phyloP scores from a whole-genome alignment of 2,888 invertebrate species.

The Cataglyphis rosenhaueri region DNA sequence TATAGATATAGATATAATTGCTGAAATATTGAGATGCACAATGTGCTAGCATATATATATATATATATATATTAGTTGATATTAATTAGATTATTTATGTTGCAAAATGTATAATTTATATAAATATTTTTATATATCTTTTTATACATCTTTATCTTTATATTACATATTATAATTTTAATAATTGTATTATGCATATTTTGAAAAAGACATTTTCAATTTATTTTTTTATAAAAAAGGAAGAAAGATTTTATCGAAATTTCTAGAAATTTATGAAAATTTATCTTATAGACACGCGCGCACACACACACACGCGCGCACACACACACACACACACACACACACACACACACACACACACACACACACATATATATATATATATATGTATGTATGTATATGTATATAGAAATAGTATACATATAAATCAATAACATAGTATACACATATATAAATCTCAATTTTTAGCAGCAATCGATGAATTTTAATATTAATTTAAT shows the following conservation, averaged over 20 bases:
- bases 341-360: no score
- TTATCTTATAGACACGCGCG: not conserved
- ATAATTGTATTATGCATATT: constrained; percentile 1
- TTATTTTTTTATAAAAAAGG: not conserved
- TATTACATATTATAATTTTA: constrained; percentile 12
- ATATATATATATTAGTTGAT: not conserved
- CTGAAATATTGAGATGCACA: not conserved
- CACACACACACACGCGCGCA: no score
- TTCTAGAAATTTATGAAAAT: not conserved
- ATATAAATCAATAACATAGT: constrained; percentile 6
- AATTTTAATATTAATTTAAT: constrained; percentile 19
- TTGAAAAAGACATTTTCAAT: not conserved
- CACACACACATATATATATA: not conserved
- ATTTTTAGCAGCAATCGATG: constrained; percentile 3
- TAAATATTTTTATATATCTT: constrained; percentile 10
- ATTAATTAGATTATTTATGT: constrained; percentile 17
- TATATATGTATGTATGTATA: not conserved
- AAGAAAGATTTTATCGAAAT: not conserved
- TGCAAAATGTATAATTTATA: constrained; percentile 7
- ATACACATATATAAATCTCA: constrained; percentile 14
- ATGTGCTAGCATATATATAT: not conserved
- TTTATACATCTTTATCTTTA: constrained; percentile 20
- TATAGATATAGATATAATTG: constrained; percentile 41
- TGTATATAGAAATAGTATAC: constrained; percentile 6
- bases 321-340: no score